These are phyloP conservation scores for Andrena minutula DNA, from an alignment of 2,888 invertebrate species.

Conservation along the genomic window DNA sequence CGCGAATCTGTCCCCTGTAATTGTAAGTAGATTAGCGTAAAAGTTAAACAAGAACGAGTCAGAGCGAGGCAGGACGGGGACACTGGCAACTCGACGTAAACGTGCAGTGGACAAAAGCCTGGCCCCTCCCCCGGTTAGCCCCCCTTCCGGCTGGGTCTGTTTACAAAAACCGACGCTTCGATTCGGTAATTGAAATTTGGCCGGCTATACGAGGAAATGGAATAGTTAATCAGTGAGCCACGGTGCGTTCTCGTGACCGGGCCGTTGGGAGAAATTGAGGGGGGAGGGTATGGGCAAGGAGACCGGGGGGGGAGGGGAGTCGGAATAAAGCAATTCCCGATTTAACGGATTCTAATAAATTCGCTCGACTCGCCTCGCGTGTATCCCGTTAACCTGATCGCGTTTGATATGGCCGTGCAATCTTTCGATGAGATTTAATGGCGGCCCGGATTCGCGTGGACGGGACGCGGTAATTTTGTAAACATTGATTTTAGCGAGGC, in stretches of 20 bases:
- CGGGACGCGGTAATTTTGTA: constrained; percentile 3
- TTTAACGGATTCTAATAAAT: constrained; percentile 54
- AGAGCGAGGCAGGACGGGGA: constrained; percentile 5
- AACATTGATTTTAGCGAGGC: constrained; percentile 15
- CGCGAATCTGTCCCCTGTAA: constrained; percentile 55
- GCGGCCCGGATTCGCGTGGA: not conserved
- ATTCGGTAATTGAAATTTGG: constrained; percentile 68
- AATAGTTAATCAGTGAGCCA: constrained; percentile 56
- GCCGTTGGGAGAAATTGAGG: not conserved
- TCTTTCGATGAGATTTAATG: constrained; percentile 23
- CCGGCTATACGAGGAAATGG: constrained; percentile 55
- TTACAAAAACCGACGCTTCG: constrained; percentile 56
- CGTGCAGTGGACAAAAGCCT: constrained; percentile 52
- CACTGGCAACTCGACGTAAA: constrained; percentile 44
- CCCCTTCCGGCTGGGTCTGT: constrained; percentile 15
- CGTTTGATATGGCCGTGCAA: constrained; percentile 23
- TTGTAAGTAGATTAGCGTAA: constrained; percentile 65
- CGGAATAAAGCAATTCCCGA: constrained; percentile 21
- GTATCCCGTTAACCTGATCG: constrained; percentile 40
- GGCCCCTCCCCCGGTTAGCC: not conserved
- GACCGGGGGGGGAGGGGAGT: not conserved
- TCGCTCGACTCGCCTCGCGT: constrained; percentile 19
- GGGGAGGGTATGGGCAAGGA: not conserved
- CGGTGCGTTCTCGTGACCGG: constrained; percentile 35
- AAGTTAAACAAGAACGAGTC: constrained; percentile 59